A percentile compares a stretch with the other conserved stretches of the same genome.
These are phyloP conservation scores for Gasterosteus aculeatus DNA, from an alignment of 2,113 vertebrate species.

Conservation along the genomic window DNA sequence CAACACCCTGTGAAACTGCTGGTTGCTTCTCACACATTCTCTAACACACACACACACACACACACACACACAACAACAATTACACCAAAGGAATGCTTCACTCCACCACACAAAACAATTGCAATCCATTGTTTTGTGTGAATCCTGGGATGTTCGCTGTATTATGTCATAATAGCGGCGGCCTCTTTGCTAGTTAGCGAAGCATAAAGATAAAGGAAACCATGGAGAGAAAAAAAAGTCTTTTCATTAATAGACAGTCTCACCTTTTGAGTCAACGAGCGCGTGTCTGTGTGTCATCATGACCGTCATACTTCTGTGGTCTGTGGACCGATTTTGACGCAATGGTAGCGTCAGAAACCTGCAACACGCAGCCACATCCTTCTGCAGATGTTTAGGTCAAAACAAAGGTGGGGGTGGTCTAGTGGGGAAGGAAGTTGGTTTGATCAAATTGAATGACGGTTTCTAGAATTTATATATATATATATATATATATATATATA, in stretches of 20 bases:
- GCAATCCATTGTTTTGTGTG: constrained; percentile 4
- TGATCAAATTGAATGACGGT: not conserved
- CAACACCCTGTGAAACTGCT: constrained; percentile 63
- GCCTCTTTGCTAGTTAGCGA: not conserved
- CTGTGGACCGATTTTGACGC: not conserved
- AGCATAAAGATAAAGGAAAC: not conserved
- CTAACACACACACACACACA: constrained; percentile 4
- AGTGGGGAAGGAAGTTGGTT: not conserved
- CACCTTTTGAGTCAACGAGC: no score
- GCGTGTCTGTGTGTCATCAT: not conserved
- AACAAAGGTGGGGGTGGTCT: no score
- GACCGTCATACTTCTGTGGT: not conserved
- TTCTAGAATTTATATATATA: not conserved
- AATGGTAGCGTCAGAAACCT: not conserved
- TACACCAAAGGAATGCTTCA: constrained; percentile 26
- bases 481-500: not conserved
- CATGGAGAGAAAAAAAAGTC: not conserved
- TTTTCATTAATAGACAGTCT: not conserved
- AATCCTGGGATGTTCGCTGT: not conserved
- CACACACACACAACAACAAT: constrained; percentile 21
- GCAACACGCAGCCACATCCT: not conserved
- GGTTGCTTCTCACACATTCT: constrained; percentile 26
- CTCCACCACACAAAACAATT: constrained; percentile 18
- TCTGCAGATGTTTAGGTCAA: not conserved
- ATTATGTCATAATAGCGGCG: constrained; percentile 6